These are phyloP conservation scores for Mallotus villosus DNA, from an alignment of 2,797 vertebrate species.

Conservation along the genomic window DNA sequence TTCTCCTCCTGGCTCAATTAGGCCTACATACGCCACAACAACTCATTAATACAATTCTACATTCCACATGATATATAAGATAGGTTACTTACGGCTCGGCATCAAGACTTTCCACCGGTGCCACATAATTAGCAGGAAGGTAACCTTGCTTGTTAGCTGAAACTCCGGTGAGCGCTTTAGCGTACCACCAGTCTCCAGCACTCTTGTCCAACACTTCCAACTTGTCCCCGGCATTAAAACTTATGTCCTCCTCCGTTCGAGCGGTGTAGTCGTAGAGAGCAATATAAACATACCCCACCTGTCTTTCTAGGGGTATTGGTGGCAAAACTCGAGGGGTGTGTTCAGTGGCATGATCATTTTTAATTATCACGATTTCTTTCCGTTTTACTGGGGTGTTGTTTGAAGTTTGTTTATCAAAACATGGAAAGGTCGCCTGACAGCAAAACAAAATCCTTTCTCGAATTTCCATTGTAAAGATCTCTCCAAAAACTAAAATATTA, in stretches of 20 bases:
- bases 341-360: not conserved
- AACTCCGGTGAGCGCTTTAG: slow-evolving; percentile 70
- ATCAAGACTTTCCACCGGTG: slow-evolving; percentile 81
- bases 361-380: slow-evolving; percentile 3
- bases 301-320: slow-evolving; percentile 4
- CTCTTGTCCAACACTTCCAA: slow-evolving; percentile 77
- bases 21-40: not conserved
- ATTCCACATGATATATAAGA: not conserved
- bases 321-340: not conserved
- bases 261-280: slow-evolving; percentile 87
- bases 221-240: slow-evolving; percentile 81
- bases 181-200: slow-evolving; percentile 85
- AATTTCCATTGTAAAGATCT: slow-evolving; percentile 43
- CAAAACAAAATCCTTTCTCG: slow-evolving; percentile 30
- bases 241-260: slow-evolving; percentile 87
- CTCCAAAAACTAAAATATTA: too few relatives aligned
- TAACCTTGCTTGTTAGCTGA: slow-evolving; percentile 75
- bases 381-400: rapidly evolving
- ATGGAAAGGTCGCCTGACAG: slow-evolving; percentile 43
- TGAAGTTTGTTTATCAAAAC: slow-evolving; percentile 43
- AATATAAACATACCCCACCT: slow-evolving; percentile 65
- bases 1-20: not conserved
- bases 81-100: slow-evolving; percentile 87
- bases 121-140: slow-evolving; percentile 92
- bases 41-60: not conserved